These are phyloP conservation scores for Neoniphon sammara DNA, from an alignment of 2,797 vertebrate genomes.

Conservation along the genomic window DNA sequence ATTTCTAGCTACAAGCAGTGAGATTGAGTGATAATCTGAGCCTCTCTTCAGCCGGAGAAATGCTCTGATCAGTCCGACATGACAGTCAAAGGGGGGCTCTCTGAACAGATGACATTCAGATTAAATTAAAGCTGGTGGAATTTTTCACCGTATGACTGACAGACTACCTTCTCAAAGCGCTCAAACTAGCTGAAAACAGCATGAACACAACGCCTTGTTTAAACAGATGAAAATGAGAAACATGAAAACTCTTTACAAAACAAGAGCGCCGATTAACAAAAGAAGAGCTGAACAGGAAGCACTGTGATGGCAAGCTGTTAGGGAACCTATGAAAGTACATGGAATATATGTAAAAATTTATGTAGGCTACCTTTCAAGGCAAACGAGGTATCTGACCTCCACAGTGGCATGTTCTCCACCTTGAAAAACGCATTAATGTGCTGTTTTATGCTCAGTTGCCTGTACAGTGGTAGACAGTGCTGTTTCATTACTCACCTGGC, in stretches of 20 bases:
- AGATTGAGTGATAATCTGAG: constrained; percentile 26
- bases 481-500: constrained; percentile 86
- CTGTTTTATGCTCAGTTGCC: not conserved
- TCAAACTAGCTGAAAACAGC: not conserved
- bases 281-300: too few relatives aligned
- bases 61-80: constrained; percentile 15
- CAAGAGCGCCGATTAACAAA: too few relatives aligned
- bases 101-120: constrained; percentile 1
- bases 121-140: not conserved
- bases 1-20: constrained; percentile 49
- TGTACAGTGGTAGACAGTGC: not conserved
- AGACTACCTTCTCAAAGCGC: constrained; percentile 2
- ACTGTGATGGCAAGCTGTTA: too few relatives aligned
- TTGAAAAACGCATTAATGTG: not conserved
- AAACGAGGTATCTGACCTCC: not conserved
- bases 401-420: not conserved
- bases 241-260: too few relatives aligned
- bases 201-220: too few relatives aligned
- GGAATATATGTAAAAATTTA: not conserved
- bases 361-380: not conserved
- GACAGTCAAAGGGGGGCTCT: constrained; percentile 7
- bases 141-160: not conserved
- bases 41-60: constrained; percentile 15
- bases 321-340: not conserved
- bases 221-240: too few relatives aligned